These are phyloP conservation scores for Calycopis cecrops DNA, from an alignment of 1,140 invertebrate genomes.

Conservation along the genomic window DNA sequence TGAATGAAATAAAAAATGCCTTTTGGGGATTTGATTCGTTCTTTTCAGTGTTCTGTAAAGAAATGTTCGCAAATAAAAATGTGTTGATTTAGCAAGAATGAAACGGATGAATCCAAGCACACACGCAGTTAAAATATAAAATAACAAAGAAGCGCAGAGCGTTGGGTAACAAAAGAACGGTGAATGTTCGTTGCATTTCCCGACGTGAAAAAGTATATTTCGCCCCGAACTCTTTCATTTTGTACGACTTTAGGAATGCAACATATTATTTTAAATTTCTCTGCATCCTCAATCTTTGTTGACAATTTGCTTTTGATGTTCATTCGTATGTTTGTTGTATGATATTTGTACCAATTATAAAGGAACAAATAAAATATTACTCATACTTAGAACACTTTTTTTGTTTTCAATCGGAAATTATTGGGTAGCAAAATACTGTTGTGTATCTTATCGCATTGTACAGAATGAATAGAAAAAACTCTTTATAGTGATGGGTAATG, in stretches of 20 bases:
- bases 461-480: too few relatives aligned
- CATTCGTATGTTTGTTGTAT: too few relatives aligned
- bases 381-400: too few relatives aligned
- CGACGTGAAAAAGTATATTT: conserved; percentile 47
- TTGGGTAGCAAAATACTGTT: too few relatives aligned
- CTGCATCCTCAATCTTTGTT: conserved; percentile 30
- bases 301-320: neutral
- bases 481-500: too few relatives aligned
- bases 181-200: conserved; percentile 41
- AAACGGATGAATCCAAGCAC: conserved; percentile 42
- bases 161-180: conserved; percentile 44
- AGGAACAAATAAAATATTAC: too few relatives aligned
- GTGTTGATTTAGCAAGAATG: conserved; percentile 42
- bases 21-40: neutral
- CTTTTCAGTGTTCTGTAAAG: neutral
- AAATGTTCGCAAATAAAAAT: conserved; percentile 22
- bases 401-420: too few relatives aligned
- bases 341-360: too few relatives aligned
- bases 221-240: conserved; percentile 44
- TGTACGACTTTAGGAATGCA: conserved; percentile 40
- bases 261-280: conserved; percentile 45
- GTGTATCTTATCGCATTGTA: too few relatives aligned
- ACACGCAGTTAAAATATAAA: conserved; percentile 46
- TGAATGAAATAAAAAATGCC: neutral
- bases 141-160: conserved; percentile 42